A percentile compares a stretch with the other conserved stretches of the same genome.
Conservation (phyloP, 2,888 invertebrate genomes). For the Alloplasta piceator region DNA sequence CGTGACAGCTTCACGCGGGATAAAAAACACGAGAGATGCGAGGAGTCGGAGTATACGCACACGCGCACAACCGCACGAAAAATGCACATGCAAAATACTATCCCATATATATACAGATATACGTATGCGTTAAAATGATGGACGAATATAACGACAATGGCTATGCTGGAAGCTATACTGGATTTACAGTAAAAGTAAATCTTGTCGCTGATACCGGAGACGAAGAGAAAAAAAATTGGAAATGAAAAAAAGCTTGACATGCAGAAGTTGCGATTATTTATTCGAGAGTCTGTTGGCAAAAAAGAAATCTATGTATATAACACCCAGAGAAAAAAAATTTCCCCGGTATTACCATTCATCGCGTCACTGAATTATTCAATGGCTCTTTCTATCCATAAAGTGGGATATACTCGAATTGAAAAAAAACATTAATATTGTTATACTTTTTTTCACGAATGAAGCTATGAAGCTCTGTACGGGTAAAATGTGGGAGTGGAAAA, state of each 20-base stretch:
- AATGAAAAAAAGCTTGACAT: slow-evolving; percentile 2
- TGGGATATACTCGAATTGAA: too few relatives aligned
- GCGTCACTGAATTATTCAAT: too few relatives aligned
- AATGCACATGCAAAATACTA: slow-evolving; percentile 53
- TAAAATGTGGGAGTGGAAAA: not conserved
- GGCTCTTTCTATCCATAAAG: too few relatives aligned
- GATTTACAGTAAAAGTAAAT: slow-evolving; percentile 57
- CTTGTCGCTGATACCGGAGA: not conserved
- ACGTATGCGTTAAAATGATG: slow-evolving; percentile 51
- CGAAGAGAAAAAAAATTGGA: slow-evolving; percentile 1
- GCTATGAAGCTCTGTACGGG: too few relatives aligned
- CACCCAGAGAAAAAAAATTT: not conserved
- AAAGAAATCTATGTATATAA: not conserved
- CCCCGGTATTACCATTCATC: not conserved
- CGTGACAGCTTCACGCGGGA: slow-evolving; percentile 77
- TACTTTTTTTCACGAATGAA: too few relatives aligned
- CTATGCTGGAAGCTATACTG: slow-evolving; percentile 47
- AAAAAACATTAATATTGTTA: too few relatives aligned
- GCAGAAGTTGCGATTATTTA: slow-evolving; percentile 35
- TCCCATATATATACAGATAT: not conserved
- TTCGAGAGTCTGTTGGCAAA: slow-evolving; percentile 2
- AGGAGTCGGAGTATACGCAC: slow-evolving; percentile 19
- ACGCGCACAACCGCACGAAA: slow-evolving; percentile 26
- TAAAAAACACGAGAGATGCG: slow-evolving; percentile 70
- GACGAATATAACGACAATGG: slow-evolving; percentile 42